Conservation (phyloP, 1,140 invertebrate species). For the Bombyx mandarina region DNA sequence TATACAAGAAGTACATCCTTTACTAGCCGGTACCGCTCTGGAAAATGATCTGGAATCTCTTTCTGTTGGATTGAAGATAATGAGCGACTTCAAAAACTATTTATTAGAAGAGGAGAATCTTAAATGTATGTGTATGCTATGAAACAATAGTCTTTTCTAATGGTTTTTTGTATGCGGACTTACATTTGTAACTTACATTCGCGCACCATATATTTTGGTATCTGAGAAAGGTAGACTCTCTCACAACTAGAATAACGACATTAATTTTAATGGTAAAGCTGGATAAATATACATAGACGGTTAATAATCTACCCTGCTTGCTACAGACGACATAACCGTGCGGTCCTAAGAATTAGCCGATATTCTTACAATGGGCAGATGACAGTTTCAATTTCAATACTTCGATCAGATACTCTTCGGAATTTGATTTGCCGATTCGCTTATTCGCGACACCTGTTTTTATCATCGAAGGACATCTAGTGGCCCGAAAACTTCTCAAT, state of each 20-base stretch:
- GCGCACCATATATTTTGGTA: neutral
- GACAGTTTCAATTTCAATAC: too few species aligned
- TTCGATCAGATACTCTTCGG: too few species aligned
- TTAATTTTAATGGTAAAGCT: neutral
- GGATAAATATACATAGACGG: too few species aligned
- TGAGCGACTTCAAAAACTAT: slow-evolving; percentile 38
- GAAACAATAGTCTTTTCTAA: neutral
- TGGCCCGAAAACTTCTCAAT: too few species aligned
- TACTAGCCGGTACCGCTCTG: slow-evolving; percentile 43
- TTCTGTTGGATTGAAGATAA: slow-evolving; percentile 25
- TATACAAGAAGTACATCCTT: slow-evolving; percentile 47
- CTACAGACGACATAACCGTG: too few species aligned
- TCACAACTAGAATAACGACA: neutral
- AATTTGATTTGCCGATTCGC: too few species aligned
- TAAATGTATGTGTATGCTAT: slow-evolving; percentile 23
- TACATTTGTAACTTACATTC: neutral
- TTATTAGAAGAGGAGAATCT: slow-evolving; percentile 37
- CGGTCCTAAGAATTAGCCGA: too few species aligned
- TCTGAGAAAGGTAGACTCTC: neutral
- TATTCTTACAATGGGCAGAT: too few species aligned
- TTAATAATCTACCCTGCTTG: too few species aligned
- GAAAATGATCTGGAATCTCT: slow-evolving; percentile 39
- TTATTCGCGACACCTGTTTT: too few species aligned
- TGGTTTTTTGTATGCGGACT: neutral
- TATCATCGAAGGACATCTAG: too few species aligned